Conservation (phyloP, 2,797 vertebrate species). For the Sparidentex hasta region DNA sequence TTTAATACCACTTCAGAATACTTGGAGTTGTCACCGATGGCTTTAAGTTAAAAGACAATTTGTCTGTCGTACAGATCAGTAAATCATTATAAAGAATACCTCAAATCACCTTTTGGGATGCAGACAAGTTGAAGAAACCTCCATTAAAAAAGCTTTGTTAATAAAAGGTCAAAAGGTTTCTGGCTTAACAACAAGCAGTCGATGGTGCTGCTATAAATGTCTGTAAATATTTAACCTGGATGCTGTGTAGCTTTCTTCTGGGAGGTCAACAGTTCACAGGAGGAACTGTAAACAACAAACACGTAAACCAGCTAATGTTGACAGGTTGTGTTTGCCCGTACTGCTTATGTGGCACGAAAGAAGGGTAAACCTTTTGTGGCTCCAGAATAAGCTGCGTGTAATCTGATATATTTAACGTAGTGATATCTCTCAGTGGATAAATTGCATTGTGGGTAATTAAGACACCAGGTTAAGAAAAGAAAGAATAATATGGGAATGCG, state of each 20-base stretch:
- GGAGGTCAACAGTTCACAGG: conserved; percentile 41
- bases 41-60: background rate
- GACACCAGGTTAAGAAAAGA: too few relatives aligned
- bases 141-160: conserved; percentile 1
- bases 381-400: too few relatives aligned
- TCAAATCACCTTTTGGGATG: background rate
- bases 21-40: background rate
- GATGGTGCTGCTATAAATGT: conserved; percentile 9
- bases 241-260: background rate
- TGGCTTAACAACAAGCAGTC: background rate
- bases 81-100: background rate
- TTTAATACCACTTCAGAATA: background rate
- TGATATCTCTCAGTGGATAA: too few relatives aligned
- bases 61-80: background rate
- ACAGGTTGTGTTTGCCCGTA: too few relatives aligned
- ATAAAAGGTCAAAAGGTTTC: background rate
- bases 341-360: too few relatives aligned
- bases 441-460: too few relatives aligned
- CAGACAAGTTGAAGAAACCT: conserved; percentile 8
- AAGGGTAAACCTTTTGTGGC: background rate
- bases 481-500: too few relatives aligned
- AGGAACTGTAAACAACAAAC: background rate
- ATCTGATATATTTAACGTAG: too few relatives aligned
- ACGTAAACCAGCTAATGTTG: too few relatives aligned
- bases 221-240: conserved; percentile 49